These are phyloP conservation scores for Psammodynastes pulverulentus DNA, from an alignment of 2,113 vertebrate genomes.

Conservation along the genomic window DNA sequence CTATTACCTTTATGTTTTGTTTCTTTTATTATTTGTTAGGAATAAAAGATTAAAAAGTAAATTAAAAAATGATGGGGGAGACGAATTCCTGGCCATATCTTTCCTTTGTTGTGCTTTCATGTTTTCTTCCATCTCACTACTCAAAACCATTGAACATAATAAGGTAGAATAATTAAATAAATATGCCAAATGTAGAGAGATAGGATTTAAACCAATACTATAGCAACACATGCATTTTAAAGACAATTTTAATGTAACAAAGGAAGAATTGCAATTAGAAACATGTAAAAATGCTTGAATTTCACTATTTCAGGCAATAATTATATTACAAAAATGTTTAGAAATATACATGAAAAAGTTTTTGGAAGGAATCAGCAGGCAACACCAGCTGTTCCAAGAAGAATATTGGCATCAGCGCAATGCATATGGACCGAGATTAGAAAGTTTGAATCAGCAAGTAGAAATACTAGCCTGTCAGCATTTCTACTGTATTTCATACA, in stretches of 20 bases:
- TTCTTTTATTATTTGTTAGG: not conserved
- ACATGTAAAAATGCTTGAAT: not conserved
- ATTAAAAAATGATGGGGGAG: not conserved
- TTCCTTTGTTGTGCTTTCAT: not conserved
- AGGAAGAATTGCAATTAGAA: not conserved
- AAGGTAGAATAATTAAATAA: not conserved
- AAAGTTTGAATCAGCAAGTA: slow-evolving; percentile 65
- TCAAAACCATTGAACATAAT: not conserved
- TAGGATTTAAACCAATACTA: not conserved
- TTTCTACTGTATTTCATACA: slow-evolving; percentile 57
- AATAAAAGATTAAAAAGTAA: not conserved
- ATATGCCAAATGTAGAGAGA: not conserved
- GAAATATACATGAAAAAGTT: not conserved
- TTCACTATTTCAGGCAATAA: not conserved
- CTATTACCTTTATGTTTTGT: not conserved
- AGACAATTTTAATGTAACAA: not conserved
- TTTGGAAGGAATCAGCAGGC: slow-evolving; percentile 43
- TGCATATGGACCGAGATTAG: slow-evolving; percentile 35
- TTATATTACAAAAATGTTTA: not conserved
- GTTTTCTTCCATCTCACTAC: not conserved
- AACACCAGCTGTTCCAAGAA: slow-evolving; percentile 60
- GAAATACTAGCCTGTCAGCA: slow-evolving; percentile 61
- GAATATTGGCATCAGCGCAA: slow-evolving; percentile 63
- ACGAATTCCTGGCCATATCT: not conserved
- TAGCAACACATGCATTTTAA: not conserved